These are phyloP conservation scores for Drosophila bifasciata DNA, from an alignment of 1,140 invertebrate genomes.

Conservation along the genomic window DNA sequence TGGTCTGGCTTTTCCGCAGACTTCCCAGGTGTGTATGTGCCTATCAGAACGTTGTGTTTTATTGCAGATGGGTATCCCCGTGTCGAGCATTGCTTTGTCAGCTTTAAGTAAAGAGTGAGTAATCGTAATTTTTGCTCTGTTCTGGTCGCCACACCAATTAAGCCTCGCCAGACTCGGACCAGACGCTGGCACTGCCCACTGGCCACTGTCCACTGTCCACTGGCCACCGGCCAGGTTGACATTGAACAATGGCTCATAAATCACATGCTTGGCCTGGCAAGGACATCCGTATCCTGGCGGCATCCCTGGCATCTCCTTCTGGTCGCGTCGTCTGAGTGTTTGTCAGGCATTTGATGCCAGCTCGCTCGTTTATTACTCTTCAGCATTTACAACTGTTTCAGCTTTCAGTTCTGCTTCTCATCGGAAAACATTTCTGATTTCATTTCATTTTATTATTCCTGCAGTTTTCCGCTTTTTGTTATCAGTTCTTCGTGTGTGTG, in stretches of 20 bases:
- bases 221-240: slow-evolving; percentile 45
- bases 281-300: slow-evolving; percentile 21
- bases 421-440: slow-evolving; percentile 17
- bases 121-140: slow-evolving; percentile 34
- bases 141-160: slow-evolving; percentile 61
- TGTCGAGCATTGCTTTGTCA: neutral
- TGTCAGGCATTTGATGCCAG: slow-evolving; percentile 40
- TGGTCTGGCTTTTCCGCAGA: too few relatives aligned
- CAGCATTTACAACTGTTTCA: slow-evolving; percentile 47
- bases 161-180: slow-evolving; percentile 56
- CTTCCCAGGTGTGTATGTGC: too few relatives aligned
- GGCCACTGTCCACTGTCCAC: too few relatives aligned
- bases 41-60: too few relatives aligned
- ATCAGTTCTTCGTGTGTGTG: slow-evolving; percentile 37
- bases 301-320: slow-evolving; percentile 19
- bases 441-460: slow-evolving; percentile 54
- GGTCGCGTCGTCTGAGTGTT: slow-evolving; percentile 8
- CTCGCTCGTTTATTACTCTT: slow-evolving; percentile 43
- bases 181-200: slow-evolving; percentile 59
- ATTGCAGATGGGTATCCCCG: neutral
- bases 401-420: slow-evolving; percentile 31
- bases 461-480: slow-evolving; percentile 32
- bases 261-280: slow-evolving; percentile 46
- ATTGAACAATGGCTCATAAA: slow-evolving; percentile 66
- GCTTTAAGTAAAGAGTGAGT: slow-evolving; percentile 24